These are phyloP conservation scores for Synanceia verrucosa DNA, from an alignment of 2,797 vertebrate genomes.

Conservation along the genomic window DNA sequence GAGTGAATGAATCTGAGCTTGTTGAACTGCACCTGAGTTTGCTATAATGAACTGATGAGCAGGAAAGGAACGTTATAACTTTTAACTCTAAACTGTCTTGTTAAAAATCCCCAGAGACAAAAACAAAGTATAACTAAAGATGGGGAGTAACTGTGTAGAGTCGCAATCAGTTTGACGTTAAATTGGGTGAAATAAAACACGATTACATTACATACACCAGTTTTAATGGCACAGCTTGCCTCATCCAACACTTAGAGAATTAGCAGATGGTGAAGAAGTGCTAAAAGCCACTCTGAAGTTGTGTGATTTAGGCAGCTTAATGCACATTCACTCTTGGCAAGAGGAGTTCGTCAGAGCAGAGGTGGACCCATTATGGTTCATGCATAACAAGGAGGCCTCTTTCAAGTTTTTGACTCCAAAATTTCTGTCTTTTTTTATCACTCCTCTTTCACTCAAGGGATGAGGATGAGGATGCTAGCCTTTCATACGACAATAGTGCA, in stretches of 20 bases:
- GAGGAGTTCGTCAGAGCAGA: constrained; percentile 46
- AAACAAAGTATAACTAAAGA: background rate
- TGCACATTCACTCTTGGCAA: constrained; percentile 67
- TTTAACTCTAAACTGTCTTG: background rate
- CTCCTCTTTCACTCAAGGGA: background rate
- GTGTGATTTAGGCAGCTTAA: constrained; percentile 55
- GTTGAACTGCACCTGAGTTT: constrained; percentile 17
- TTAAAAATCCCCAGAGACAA: background rate
- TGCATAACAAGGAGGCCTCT: constrained; percentile 35
- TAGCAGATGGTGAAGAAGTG: constrained; percentile 57
- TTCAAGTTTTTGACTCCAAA: constrained; percentile 39
- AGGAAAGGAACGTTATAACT: background rate
- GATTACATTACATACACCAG: constrained; percentile 20
- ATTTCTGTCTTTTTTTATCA: constrained; percentile 36
- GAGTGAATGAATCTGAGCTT: constrained; percentile 20
- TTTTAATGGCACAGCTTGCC: constrained; percentile 49
- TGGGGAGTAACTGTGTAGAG: background rate
- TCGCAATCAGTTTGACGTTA: constrained; percentile 41
- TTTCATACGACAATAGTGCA: background rate
- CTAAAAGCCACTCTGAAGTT: constrained; percentile 56
- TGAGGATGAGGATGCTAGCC: background rate
- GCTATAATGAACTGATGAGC: constrained; percentile 18
- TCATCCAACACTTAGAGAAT: constrained; percentile 62
- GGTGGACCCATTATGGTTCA: constrained; percentile 62
- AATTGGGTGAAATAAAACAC: constrained; percentile 52